phyloP scores from a whole-genome alignment of 2,113 vertebrate genomes.

The Trochalopteron elliotii region DNA sequence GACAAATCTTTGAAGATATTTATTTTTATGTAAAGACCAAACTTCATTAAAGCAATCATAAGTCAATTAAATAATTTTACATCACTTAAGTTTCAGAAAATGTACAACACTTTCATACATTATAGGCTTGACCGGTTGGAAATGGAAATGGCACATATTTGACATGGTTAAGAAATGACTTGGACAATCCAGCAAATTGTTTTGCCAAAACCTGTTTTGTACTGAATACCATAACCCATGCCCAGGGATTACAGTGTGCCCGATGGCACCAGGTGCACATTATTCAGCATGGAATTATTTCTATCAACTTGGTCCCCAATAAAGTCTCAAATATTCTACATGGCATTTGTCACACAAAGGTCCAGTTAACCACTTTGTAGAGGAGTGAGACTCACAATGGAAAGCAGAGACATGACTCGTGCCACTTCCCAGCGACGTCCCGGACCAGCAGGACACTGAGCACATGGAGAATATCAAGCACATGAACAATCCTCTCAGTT shows the following conservation, averaged over 20 bases:
- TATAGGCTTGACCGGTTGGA: slow-evolving; percentile 64
- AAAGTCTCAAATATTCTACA: slow-evolving; percentile 16
- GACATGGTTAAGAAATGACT: slow-evolving; percentile 32
- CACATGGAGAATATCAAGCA: neutral
- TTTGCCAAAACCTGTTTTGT: slow-evolving; percentile 39
- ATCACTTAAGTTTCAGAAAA: slow-evolving; percentile 75
- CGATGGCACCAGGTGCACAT: neutral
- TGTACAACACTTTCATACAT: slow-evolving; percentile 76
- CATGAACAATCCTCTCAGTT: neutral
- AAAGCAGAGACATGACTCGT: neutral
- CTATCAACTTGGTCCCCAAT: slow-evolving; percentile 16
- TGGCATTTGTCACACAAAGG: slow-evolving; percentile 29
- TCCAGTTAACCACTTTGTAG: neutral
- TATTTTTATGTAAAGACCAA: slow-evolving; percentile 73
- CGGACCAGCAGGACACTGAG: slow-evolving; percentile 39
- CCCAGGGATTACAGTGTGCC: slow-evolving; percentile 39
- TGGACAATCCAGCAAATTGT: slow-evolving; percentile 10
- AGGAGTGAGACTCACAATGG: neutral
- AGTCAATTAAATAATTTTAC: slow-evolving; percentile 73
- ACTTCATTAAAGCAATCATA: slow-evolving; percentile 73
- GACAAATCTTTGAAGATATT: slow-evolving; percentile 74
- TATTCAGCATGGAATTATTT: neutral
- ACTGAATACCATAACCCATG: slow-evolving; percentile 27
- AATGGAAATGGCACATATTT: slow-evolving; percentile 58
- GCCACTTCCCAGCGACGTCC: neutral